Evolutionary conservation across 2,888 invertebrate species (phyloP), one percentile per base, ranked within the genome.

Genomic region (Chirona hameri): DNA sequence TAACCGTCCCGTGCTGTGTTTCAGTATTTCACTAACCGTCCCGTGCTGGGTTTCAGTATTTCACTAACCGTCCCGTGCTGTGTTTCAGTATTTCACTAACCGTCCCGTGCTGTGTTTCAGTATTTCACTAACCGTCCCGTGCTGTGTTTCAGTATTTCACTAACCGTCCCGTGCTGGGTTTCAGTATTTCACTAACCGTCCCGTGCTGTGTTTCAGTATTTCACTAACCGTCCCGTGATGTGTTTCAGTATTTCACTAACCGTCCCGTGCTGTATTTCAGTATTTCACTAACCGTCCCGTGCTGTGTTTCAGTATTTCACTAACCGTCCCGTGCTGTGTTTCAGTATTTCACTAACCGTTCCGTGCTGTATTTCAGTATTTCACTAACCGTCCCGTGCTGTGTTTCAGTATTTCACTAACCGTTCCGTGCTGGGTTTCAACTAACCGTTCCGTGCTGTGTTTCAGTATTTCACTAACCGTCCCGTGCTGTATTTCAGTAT

Each of bases 91-190:
- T 39, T 39, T 39, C 39, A 39, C 39, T 39, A 2, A 7, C n/a
- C n/a, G n/a, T n/a, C 2, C 39, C 7, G 39, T 39, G 21, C 46
- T 21, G 79, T 1, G 29, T n/a, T 46, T 72, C 83, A 84, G 57
- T 84, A 83, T 69, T 83, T 83, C n/a, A n/a, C n/a, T n/a, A n/a
- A n/a, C n/a, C n/a, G n/a, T 84, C 29, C 52, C 79, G n/a, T 82
- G 55, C 46, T 15, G 24, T 60, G 24, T 48, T 39, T 39, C 39
- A 39, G 39, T 39, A 7, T 39, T 39, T 55, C 46, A 46, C 57
- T 83, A 2, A n/a, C 12, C 79, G 46, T 29, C 72, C 15, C 69
- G 81, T 29, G 5, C 69, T 29, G 46, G 24, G 29, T 84, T 79
- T 46, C 76, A 31, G 39, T 46, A 24, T 81, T 15, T 29, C 39